Evolutionary conservation across 2,797 vertebrate genomes (phyloP).

Genomic region (Hyperoplus lanceolatus): DNA sequence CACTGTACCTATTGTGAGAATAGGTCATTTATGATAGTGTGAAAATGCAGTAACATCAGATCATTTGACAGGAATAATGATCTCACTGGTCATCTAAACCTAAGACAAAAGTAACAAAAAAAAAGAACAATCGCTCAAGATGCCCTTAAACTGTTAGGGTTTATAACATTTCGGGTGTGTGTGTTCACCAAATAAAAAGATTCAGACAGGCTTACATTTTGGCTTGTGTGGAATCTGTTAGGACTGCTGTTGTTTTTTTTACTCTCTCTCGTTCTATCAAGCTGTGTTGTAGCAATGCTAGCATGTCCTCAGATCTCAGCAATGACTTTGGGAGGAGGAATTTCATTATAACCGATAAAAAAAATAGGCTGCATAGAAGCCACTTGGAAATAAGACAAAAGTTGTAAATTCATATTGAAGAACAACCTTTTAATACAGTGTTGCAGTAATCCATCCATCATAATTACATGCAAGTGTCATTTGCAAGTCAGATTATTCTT

Average conservation of each 20-base stretch:
- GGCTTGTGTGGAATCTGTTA: neutral
- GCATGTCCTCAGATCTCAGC: neutral
- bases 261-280: neutral
- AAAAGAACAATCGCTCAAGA: neutral
- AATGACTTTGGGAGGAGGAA: neutral
- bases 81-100: neutral
- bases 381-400: neutral
- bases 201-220: neutral
- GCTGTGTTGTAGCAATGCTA: neutral
- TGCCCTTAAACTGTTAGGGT: neutral
- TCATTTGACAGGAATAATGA: neutral
- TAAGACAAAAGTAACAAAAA: neutral
- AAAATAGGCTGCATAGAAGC: neutral
- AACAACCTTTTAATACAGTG: neutral
- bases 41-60: neutral
- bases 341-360: neutral
- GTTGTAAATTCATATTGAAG: neutral
- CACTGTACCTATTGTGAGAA: too few relatives aligned
- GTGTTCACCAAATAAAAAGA: neutral
- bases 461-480: slow-evolving; percentile 30
- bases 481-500: slow-evolving; percentile 17
- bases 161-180: neutral
- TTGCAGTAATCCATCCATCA: slow-evolving; percentile 3
- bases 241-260: neutral
- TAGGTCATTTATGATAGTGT: neutral